Conservation (phyloP, 2,888 invertebrate species). For the Labia minor region DNA sequence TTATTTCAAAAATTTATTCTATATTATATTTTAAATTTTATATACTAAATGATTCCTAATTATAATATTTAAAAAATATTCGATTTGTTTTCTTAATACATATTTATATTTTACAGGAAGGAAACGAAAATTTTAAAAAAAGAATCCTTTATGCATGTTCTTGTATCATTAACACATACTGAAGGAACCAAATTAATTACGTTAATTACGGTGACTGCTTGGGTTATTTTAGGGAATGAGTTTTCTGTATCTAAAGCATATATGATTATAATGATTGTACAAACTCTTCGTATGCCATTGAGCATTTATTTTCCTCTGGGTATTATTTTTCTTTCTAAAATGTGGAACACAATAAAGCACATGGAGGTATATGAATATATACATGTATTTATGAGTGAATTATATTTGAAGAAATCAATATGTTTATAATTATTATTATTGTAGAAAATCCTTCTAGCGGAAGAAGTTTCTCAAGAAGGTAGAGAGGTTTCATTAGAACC, state of each 20-base stretch:
- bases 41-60: too few relatives aligned
- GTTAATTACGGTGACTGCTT: constrained; percentile 20
- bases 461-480: not conserved
- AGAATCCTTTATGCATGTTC: constrained; percentile 19
- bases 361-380: too few relatives aligned
- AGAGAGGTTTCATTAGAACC: not conserved
- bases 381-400: too few relatives aligned
- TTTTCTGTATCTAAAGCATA: constrained; percentile 20
- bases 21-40: too few relatives aligned
- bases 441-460: not conserved
- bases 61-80: too few relatives aligned
- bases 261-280: constrained; percentile 16
- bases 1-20: too few relatives aligned
- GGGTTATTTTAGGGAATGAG: constrained; percentile 17
- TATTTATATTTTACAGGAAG: constrained; percentile 15
- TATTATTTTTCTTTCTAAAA: constrained; percentile 14
- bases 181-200: constrained; percentile 22
- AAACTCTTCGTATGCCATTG: constrained; percentile 21
- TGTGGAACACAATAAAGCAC: not conserved
- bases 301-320: constrained; percentile 21
- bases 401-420: too few relatives aligned
- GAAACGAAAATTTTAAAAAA: constrained; percentile 18
- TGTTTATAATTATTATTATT: too few relatives aligned
- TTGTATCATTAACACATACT: constrained; percentile 19
- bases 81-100: too few relatives aligned